phyloP scores from a whole-genome alignment of 2,797 vertebrate genomes.

The Phoxinus dragarum region DNA sequence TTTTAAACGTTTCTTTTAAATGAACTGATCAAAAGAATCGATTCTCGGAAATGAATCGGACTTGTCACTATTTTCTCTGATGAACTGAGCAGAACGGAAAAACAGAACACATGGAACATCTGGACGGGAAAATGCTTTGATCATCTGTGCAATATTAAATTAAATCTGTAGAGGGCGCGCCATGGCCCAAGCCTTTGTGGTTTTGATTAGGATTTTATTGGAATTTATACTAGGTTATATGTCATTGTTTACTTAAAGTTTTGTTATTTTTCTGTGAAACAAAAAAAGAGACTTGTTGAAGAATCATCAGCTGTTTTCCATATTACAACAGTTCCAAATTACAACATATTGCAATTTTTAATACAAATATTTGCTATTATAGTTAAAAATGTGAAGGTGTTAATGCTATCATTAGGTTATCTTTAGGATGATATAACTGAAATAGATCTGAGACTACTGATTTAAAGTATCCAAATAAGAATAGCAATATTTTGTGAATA shows the following conservation, averaged over 20 bases:
- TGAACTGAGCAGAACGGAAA: background rate
- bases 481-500: background rate
- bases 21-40: conserved; percentile 24
- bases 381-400: background rate
- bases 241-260: background rate
- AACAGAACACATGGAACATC: background rate
- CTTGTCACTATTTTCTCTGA: background rate
- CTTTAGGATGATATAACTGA: background rate
- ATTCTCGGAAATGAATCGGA: background rate
- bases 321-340: background rate
- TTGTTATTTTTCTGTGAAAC: background rate
- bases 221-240: background rate
- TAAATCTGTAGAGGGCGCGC: background rate
- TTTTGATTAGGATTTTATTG: background rate
- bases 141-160: accelerated
- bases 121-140: background rate
- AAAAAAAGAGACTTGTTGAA: background rate
- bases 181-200: background rate
- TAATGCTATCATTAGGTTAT: background rate
- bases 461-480: background rate
- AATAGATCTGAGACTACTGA: background rate
- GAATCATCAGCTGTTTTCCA: background rate
- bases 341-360: background rate
- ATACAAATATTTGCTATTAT: background rate
- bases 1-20: conserved; percentile 1